Base-by-base conservation (phyloP, 2,797 vertebrate species). In the Gymnocypris eckloni region DNA sequence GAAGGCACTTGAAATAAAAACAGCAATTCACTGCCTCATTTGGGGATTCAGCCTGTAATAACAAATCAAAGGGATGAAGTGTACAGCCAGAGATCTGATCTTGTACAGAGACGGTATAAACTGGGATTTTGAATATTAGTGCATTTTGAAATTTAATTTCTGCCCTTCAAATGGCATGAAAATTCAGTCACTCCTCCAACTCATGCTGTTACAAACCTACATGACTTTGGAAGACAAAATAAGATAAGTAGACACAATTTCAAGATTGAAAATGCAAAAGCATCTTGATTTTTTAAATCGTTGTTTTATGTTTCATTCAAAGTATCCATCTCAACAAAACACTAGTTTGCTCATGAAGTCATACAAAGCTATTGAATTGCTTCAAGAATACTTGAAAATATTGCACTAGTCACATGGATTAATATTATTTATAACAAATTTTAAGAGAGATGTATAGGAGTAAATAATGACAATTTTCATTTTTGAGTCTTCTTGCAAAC, bases 1-100 rank as follows among this genome's bases (percentile, higher is more conserved):
- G 56, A 67, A 45, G 81, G 28, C 0, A n/a, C 85, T 85, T 79
- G 76, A 91, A 88, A 80, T 89, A 91, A 90, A 70, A 69, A 88
- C 78, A 76, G 61, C 81, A 88, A 88, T 88, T 85, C 85, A 84
- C 81, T 67, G 5, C 41, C 73, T 76, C 78, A 83, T 91, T 89
- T 87, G 71, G 56, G 37, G 16, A 69, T 48, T 56, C 20, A 50
- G 28, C 72, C 50, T 50, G 9, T 11, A 37, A 45, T 83, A 9
- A 33, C n/a, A 84, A 56, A 84, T 28, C 33, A 69, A 78, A 56
- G 10, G 1, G 2, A 78, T 11, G n/a, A 78, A 37, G 45, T 15
- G 4, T 48, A 64, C 12, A 0, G 33, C 56, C 20, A 77, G 8
- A 16, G 20, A 70, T 39, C 45, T 7, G 6, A 69, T n/a, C 18